Conservation (phyloP, 2,888 invertebrate genomes). For the Cephus spinipes region DNA sequence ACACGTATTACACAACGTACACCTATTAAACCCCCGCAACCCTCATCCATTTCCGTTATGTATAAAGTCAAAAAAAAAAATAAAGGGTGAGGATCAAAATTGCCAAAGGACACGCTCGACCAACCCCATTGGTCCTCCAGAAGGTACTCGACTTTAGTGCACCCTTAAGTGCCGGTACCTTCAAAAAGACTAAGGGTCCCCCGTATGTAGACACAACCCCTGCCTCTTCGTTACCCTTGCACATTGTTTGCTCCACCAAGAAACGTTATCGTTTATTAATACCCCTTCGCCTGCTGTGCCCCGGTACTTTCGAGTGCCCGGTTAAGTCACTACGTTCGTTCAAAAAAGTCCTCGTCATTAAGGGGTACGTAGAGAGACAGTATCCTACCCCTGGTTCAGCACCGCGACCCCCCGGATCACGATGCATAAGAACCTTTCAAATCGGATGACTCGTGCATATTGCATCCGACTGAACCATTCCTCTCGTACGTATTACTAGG, state of each 20-base stretch:
- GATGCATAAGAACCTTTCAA: too few relatives aligned
- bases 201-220: background rate
- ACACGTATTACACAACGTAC: too few relatives aligned
- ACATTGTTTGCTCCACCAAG: background rate
- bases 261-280: background rate
- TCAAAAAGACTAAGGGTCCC: background rate
- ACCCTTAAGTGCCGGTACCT: slow-evolving; percentile 2
- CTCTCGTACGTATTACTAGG: too few relatives aligned
- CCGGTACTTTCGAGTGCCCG: too few relatives aligned
- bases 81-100: background rate
- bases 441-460: too few relatives aligned
- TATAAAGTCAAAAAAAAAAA: background rate
- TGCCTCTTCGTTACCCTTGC: background rate
- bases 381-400: too few relatives aligned
- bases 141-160: background rate
- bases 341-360: background rate
- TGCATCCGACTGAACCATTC: too few relatives aligned
- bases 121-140: slow-evolving; percentile 2
- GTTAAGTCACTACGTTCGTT: too few relatives aligned
- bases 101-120: background rate
- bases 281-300: background rate
- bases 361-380: background rate
- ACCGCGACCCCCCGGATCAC: too few relatives aligned
- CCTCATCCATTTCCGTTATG: background rate
- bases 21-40: too few relatives aligned